Conservation (phyloP, 2,797 vertebrate species). For the Enteromius radiatus region DNA sequence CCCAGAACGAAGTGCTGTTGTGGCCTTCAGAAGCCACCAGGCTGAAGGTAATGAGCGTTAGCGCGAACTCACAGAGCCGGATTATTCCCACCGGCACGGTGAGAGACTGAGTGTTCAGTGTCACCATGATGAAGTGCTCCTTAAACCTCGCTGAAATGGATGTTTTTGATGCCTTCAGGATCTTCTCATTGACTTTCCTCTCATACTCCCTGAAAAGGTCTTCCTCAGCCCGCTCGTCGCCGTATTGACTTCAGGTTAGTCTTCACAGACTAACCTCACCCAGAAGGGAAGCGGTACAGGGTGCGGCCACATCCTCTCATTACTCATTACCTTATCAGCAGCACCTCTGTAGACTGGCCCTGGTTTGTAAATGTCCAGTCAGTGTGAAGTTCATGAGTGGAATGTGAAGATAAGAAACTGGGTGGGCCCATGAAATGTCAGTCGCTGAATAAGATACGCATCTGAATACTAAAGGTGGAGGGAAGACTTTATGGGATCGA, state of each 20-base stretch:
- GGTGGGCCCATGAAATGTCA: conserved; percentile 19
- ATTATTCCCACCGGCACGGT: conserved; percentile 75
- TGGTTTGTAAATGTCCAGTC: background rate
- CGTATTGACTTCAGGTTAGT: conserved; percentile 6
- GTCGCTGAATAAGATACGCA: background rate
- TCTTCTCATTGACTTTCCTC: background rate
- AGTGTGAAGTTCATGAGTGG: conserved; percentile 10
- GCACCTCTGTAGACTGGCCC: background rate
- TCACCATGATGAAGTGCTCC: conserved; percentile 40
- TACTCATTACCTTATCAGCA: conserved; percentile 38
- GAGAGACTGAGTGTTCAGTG: conserved; percentile 68
- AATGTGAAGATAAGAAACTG: conserved; percentile 34
- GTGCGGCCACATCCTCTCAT: conserved; percentile 19
- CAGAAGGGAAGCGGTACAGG: background rate
- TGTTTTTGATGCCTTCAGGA: background rate
- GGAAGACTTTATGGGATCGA: background rate
- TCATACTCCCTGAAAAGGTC: background rate
- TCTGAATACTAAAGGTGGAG: background rate
- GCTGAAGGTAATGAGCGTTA: conserved; percentile 81
- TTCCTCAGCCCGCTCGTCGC: conserved; percentile 8
- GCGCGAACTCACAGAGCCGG: conserved; percentile 73
- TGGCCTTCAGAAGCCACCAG: conserved; percentile 72
- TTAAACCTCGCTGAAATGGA: background rate
- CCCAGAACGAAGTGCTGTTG: conserved; percentile 62
- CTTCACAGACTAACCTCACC: background rate